Conservation (phyloP, 2,888 invertebrate species). For the Vesta saturnalis region DNA sequence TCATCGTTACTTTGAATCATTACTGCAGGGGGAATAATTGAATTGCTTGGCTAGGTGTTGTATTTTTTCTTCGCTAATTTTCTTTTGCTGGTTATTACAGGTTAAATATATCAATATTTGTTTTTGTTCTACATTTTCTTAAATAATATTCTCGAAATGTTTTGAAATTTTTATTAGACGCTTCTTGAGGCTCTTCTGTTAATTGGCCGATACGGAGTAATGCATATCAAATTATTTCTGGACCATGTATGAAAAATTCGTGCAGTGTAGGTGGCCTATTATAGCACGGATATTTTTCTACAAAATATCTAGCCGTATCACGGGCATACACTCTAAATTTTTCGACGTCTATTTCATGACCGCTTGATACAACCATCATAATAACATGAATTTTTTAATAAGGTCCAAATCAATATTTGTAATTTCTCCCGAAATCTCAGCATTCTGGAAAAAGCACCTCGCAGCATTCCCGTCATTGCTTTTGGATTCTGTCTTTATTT, state of each 20-base stretch:
- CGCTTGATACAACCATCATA: conserved; percentile 31
- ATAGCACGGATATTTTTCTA: conserved; percentile 21
- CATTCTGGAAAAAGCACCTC: conserved; percentile 25
- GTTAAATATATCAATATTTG: too few relatives aligned
- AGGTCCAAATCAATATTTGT: conserved; percentile 31
- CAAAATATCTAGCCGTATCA: conserved; percentile 28
- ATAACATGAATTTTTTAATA: too few relatives aligned
- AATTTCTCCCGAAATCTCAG: conserved; percentile 30
- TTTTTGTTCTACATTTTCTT: neutral
- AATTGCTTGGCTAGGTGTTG: conserved; percentile 1
- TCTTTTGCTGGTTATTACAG: conserved; percentile 9
- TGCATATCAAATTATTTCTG: conserved; percentile 27
- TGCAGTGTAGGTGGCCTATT: conserved; percentile 29
- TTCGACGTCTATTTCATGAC: conserved; percentile 23
- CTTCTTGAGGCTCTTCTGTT: too few relatives aligned
- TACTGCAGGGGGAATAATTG: neutral
- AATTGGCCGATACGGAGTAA: conserved; percentile 18
- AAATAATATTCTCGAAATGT: conserved; percentile 15
- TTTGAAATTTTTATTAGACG: conserved; percentile 21
- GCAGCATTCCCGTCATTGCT: conserved; percentile 30
- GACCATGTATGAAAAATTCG: conserved; percentile 34
- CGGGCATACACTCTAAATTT: conserved; percentile 30
- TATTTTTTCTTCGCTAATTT: conserved; percentile 4
- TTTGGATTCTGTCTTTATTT: conserved; percentile 28
- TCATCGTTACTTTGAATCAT: too few relatives aligned